Conservation (phyloP, 2,888 invertebrate species). For the Phytoseiulus persimilis region DNA sequence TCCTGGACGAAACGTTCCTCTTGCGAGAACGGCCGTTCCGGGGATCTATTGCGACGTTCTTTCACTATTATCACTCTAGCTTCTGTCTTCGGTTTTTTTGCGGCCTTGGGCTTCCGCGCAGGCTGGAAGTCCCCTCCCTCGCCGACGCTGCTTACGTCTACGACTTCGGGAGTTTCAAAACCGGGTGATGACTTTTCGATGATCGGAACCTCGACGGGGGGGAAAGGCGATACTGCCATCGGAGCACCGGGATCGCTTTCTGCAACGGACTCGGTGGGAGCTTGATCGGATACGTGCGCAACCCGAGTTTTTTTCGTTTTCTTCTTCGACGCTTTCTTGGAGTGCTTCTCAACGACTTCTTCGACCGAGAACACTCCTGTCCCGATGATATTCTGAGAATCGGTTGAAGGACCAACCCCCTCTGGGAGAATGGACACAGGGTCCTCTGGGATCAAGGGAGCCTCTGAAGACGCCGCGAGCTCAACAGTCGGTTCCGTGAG, state of each 20-base stretch:
- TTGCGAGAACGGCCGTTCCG: background rate
- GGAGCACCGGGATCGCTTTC: background rate
- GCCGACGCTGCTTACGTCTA: background rate
- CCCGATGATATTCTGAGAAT: background rate
- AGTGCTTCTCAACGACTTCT: background rate
- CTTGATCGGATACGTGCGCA: too few relatives aligned
- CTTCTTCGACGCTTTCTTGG: background rate
- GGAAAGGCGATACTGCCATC: background rate
- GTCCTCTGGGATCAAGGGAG: background rate
- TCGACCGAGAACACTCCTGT: background rate
- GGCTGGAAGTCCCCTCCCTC: background rate
- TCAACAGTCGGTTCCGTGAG: too few relatives aligned
- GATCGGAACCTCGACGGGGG: background rate
- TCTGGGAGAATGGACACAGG: too few relatives aligned
- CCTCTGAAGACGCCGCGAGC: too few relatives aligned
- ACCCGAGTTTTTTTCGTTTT: background rate
- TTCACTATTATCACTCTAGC: background rate
- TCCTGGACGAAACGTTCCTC: conserved; percentile 29
- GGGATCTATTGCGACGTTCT: background rate
- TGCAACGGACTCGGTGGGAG: background rate
- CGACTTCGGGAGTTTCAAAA: background rate
- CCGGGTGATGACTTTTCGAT: background rate
- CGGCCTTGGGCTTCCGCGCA: background rate
- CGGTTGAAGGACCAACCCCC: too few relatives aligned
- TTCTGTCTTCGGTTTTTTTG: background rate